Evolutionary conservation across 2,888 invertebrate species (phyloP), one percentile per base, ranked within the genome.

Genomic region (Rhagophthalmus giganteus): DNA sequence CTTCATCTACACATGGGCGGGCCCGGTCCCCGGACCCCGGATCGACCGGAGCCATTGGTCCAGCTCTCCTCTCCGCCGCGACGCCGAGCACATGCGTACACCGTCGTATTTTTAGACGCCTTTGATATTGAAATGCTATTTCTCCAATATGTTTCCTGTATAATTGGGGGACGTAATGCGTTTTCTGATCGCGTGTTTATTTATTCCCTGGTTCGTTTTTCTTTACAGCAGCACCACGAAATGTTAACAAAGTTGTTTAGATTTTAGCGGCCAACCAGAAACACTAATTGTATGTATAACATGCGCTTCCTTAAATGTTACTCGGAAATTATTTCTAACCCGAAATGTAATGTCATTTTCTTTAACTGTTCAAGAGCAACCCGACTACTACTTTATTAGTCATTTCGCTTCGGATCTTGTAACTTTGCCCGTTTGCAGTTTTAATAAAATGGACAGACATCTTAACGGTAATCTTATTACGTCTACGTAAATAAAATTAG

Each of bases 1-100:
- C 72, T 70, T 70, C 70, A 71, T 73, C 69, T 71, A 71, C 70
- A 70, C 71, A 73, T 73, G 73, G 70, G 72, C 71, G 69, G 71
- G 62, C 67, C 65, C 67, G 64, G 55, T 62, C 61, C 60, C 64
- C 61, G 64, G 57, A 63, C 62, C 62, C 64, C 61, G 65, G 66
- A 78, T 71, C 71, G 72, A 71, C 71, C 72, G 68, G 70, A 71
- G 66, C 63, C 65, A 71, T 69, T 71, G 71, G 71, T 71, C 69
- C 69, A 63, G 59, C 61, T 48, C 55, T 54, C 44, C 57, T 51
- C 63, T 59, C 57, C 53, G 59, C 62, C 63, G 64, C 64, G 54
- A 60, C 62, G 61, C 63, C 60, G 54, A 61, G 58, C 62, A 64
- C 69, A 67, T 65, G 66, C 62, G 58, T 60, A 58, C 55, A 63